Conservation (phyloP, 2,797 vertebrate genomes). For the Okamejei kenojei region DNA sequence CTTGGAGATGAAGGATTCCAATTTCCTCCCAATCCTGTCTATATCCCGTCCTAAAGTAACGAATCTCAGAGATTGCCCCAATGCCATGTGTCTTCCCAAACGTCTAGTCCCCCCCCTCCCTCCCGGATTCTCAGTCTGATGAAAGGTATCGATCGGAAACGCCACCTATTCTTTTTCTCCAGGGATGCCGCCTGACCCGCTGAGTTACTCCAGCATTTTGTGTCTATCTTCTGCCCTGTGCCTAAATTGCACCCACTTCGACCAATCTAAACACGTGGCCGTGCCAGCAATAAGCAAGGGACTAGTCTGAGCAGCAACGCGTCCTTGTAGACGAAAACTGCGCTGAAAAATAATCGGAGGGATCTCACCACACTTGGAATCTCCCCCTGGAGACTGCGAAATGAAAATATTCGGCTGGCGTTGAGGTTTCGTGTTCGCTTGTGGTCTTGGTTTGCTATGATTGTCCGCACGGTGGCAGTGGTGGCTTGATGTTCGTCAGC, state of each 20-base stretch:
- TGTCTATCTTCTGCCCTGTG: too few relatives aligned
- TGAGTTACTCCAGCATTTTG: background rate
- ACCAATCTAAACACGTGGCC: background rate
- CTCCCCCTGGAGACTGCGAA: conserved; percentile 45
- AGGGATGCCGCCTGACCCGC: too few relatives aligned
- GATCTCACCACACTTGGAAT: background rate
- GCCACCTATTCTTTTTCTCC: too few relatives aligned
- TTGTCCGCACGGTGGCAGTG: conserved; percentile 83
- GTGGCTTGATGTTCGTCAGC: conserved; percentile 56
- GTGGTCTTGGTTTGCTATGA: conserved; percentile 41
- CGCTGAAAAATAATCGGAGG: background rate
- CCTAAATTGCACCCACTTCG: background rate
- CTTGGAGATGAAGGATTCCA: background rate
- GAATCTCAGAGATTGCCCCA: background rate
- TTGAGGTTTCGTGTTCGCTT: too few relatives aligned
- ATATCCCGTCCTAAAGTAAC: background rate
- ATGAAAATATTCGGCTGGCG: conserved; percentile 8
- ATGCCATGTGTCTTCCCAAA: too few relatives aligned
- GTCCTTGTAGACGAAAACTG: background rate
- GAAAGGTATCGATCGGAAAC: too few relatives aligned
- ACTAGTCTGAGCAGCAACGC: background rate
- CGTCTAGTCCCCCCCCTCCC: too few relatives aligned
- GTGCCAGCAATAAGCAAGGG: too few relatives aligned
- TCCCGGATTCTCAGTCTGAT: too few relatives aligned
- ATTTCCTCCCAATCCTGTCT: background rate